Conservation (phyloP, 2,888 invertebrate species). For the Seira ritae region DNA sequence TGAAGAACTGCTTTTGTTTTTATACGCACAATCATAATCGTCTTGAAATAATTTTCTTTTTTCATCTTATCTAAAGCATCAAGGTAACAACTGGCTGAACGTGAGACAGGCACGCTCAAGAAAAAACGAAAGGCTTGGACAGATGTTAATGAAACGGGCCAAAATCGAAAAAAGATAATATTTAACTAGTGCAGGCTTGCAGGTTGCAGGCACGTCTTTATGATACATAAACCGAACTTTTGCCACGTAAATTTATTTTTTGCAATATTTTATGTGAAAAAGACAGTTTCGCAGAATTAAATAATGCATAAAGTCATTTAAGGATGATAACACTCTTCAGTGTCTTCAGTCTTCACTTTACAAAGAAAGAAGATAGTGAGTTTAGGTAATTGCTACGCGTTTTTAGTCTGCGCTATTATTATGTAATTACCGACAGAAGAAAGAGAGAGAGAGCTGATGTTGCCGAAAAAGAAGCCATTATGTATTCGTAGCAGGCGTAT, state of each 20-base stretch:
- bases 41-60: not conserved
- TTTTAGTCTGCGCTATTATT: not conserved
- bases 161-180: not conserved
- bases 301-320: too few species aligned
- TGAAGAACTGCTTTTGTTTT: too few species aligned
- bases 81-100: not conserved
- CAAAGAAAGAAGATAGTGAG: not conserved
- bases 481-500: not conserved
- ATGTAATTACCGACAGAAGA: slow-evolving; percentile 1
- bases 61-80: slow-evolving; percentile 5
- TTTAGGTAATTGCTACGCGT: not conserved
- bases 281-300: too few species aligned
- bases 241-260: too few species aligned
- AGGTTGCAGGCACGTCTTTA: too few species aligned
- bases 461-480: slow-evolving; percentile 12
- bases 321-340: too few species aligned
- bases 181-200: not conserved
- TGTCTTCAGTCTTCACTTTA: not conserved
- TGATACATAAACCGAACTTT: too few species aligned
- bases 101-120: not conserved
- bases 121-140: not conserved
- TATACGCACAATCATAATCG: too few species aligned
- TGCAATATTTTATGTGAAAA: too few species aligned
- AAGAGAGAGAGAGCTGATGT: not conserved
- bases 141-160: slow-evolving; percentile 1